Percentiles rank a stretch among this genome's conserved stretches.
phyloP scores from a whole-genome alignment of 2,113 vertebrate genomes.

The Phalacrocorax aristotelis region DNA sequence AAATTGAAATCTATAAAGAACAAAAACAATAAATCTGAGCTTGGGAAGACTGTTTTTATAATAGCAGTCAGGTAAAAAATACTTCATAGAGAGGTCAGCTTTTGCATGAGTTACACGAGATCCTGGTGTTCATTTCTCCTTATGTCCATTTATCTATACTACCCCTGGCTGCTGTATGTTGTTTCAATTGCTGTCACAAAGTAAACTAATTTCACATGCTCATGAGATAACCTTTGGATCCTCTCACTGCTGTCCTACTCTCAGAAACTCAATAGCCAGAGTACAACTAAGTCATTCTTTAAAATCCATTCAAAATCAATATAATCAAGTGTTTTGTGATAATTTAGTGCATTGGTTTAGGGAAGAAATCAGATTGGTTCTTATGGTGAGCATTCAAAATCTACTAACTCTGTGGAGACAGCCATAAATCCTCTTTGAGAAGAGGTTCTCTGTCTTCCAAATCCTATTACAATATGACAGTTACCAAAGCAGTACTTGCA shows the following conservation, averaged over 20 bases:
- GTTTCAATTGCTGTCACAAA: not conserved
- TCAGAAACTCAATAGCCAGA: not conserved
- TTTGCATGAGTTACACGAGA: not conserved
- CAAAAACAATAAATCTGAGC: not conserved
- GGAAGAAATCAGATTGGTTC: not conserved
- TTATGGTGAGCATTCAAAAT: not conserved
- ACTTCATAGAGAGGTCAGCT: not conserved
- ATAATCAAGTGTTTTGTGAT: not conserved
- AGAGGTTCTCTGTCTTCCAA: not conserved
- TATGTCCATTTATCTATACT: not conserved
- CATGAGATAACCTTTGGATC: not conserved
- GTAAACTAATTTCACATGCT: not conserved
- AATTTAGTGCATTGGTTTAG: not conserved
- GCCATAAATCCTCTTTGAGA: not conserved
- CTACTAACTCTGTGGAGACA: not conserved
- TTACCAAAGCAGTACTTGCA: not conserved
- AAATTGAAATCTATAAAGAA: not conserved
- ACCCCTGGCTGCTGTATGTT: not conserved
- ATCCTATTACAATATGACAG: not conserved
- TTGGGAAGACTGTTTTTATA: not conserved
- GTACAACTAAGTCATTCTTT: not conserved
- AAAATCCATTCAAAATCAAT: slow-evolving; percentile 6
- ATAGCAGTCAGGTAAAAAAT: not conserved
- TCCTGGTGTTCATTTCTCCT: not conserved
- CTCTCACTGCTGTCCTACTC: not conserved